Base-by-base conservation (phyloP, 30 jellyfish, hydroid and myxozoan genomes). In the Hydractinia symbiolongicarpus region DNA sequence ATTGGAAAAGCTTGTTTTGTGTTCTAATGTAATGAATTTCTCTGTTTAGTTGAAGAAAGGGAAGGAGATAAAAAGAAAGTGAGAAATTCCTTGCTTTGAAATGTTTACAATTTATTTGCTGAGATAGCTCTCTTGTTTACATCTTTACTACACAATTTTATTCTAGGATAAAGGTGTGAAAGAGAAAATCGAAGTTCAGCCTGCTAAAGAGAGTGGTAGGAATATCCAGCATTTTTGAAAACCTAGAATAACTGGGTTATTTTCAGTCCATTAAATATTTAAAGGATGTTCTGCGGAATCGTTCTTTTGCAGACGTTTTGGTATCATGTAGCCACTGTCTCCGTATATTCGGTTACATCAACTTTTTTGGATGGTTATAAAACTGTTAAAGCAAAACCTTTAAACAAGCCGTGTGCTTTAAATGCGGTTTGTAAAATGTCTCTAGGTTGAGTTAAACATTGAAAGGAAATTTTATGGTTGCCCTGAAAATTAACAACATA, bases 61-160 rank as follows among this genome's bases (percentile, higher is more conserved):
- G 80, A 71, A 53, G 80, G 80, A 19, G 80, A 71, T 58, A 71
- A 71, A 53, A 71, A 71, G 4, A 71, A 71, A 60, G 80, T 64
- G 40, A 16, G 19, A 11, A 1, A 58, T 11, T 58, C 15, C 19
- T 58, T 13, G 69, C 69, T 58, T 58, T 13, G 17, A 11, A 11
- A 16, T 58, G 15, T 58, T 11, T 13, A 11, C 2, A 16, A 16
- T 58, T 16, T 3, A 58, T 58, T 58, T 11, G 3, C 69, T 58
- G 1, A 58, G 69, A 16, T 58, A 0, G 69, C 17, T 58, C 19
- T 13, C 2, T 16, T 58, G 1, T 58, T 3, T 58, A 16, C 3
- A 58, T 13, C 15, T 58, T 11, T 11, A 58, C 15, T 11, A 0
- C 3, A 3, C 19, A 30, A 0, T 58, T n/a, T 64, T 6, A 1